Evolutionary conservation across 2,888 invertebrate genomes (phyloP), one percentile per base, ranked within the genome.

Genomic region (Tetragonula carbonaria): DNA sequence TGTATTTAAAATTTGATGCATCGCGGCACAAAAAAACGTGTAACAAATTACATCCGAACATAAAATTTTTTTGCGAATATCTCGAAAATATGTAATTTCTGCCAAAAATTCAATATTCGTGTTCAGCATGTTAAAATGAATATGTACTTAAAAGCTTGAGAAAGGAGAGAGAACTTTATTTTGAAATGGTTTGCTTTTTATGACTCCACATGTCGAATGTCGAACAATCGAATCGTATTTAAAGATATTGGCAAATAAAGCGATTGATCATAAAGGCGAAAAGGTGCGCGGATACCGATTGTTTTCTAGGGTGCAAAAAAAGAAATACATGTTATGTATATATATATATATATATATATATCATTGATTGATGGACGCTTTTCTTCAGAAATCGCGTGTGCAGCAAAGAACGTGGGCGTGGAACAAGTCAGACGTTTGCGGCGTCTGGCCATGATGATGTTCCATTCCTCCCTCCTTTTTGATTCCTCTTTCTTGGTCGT

Each of bases 341-440:
- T 23, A 23, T 23, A 23, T 45, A 8, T 45, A 11, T 72, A 81
- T 11, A 11, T 45, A 8, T 45, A 11, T 72, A 81, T 67, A 67
- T 65, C 78, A 73, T 78, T 55, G 81, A 66, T 83, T 85, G 82
- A 74, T 82, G 85, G 86, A 86, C 74, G 45, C 45, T 45, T 68
- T 83, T 74, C 85, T 85, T 82, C 74, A 77, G 78, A 83, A 82
- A 86, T 86, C 83, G 87, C 86, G 86, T 85, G 82, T 85, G 85
- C 86, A 68, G 83, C 74, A 78, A 87, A 82, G 84, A 73, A 83
- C 53, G 65, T 78, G 76, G 72, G 83, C 62, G 89, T 81, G 78
- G 78, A 66, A 76, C 63, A 80, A 86, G 80, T 84, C 89, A 89
- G 86, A 87, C 89, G 84, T 85, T 81, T 57, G 70, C 70, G 73